Evolutionary conservation across 1,140 invertebrate species (phyloP), one percentile per base, ranked within the genome.

Genomic region (Drosophila triauraria): DNA sequence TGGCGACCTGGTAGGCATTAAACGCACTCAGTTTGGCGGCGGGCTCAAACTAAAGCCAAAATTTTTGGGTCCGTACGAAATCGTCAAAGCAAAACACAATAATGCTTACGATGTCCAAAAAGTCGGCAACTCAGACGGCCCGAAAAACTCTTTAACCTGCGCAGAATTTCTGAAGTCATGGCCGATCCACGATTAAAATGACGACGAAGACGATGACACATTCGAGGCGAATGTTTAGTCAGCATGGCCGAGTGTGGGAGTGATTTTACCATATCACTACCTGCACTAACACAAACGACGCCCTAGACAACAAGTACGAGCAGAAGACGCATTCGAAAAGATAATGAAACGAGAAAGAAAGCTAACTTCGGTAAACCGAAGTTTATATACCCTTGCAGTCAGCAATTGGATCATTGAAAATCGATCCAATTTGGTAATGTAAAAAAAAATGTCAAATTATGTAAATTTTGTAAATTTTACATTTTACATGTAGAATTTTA

Each of bases 181-280:
- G 51, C 15, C 27, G 9, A 44, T 27, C 13, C n/a, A 32, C 38
- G 27, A 56, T 38, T 15, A 4, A 5, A 27, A 56, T 25, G 20
- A n/a, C 53, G 53, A 40, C 6, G 13, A 35, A 4, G 53, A 56
- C 53, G 38, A 35, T 15, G 32, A 42, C 2, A 27, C 53, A 56
- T 38, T 56, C n/a, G 53, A 38, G 53, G 53, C 53, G 53, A 56
- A 32, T 56, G 53, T 27, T 30, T 17, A 56, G 30, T 20, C 53
- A 56, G 53, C n/a, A 56, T 32, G 53, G 53, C 53, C 27, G 53
- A 30, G 38, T 56, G 53, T 56, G 32, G n/a, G 53, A 27, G 20
- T 15, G 25, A 27, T 56, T 27, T 48, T 15, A 40, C 12, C 5
- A 15, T 15, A 15, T 40, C 38, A 40, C 38, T 13, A 15, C 38